Evolutionary conservation across 2,888 invertebrate species (phyloP), one percentile per base, ranked within the genome.

Genomic region (Lepeophtheirus nordmannii): DNA sequence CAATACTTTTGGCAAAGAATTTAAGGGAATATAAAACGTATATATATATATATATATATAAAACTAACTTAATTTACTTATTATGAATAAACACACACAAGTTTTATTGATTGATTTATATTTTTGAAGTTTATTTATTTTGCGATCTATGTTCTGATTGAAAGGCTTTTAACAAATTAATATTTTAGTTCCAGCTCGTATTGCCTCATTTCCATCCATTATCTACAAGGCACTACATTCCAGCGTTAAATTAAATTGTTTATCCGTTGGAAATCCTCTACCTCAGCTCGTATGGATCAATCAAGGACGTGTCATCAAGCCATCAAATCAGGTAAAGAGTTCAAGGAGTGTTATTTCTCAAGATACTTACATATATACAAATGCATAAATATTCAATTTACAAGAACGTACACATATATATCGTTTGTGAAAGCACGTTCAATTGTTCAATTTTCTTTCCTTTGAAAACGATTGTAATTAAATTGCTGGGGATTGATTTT

Each of bases 81-180:
- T 30, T 30, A 5, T 30, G 30, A 30, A 30, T 30, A 30, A 30
- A 30, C 30, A 30, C 3, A 30, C 30, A 30, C n/a, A 30, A 30
- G 7, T 30, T 30, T 30, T 30, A 30, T 30, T 30, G 30, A 30
- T 30, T 30, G 30, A 2, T 30, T 30, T 30, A 30, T 30, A 30
- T 30, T 2, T 30, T 30, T 30, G 30, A 30, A 30, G 30, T 30
- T 30, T 30, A 30, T 30, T 30, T 30, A 30, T 30, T 30, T 30
- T 30, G 30, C 30, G 7, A 30, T 30, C 30, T 30, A 30, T 7
- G 7, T 2, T 46, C 53, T 46, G n/a, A 14, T 46, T n/a, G 14
- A 46, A 46, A 46, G 8, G 53, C 53, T n/a, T 46, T 46, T 46
- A 46, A 46, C 53, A 46, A 46, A 46, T 46, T 46, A 46, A 46